phyloP scores from a whole-genome alignment of 2,888 invertebrate species.

The Drosophila gaucha region DNA sequence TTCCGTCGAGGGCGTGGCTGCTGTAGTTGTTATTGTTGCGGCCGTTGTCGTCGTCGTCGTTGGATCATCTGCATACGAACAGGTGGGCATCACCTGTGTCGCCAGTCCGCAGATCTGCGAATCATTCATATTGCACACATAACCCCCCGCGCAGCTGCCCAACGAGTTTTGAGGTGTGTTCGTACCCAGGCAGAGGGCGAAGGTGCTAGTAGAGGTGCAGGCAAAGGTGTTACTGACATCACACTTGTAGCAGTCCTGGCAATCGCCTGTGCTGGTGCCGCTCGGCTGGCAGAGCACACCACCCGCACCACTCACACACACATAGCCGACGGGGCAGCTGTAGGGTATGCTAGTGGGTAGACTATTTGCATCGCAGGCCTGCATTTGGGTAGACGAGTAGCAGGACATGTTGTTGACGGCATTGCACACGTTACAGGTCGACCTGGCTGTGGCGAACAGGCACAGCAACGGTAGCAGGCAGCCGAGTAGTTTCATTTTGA shows the following conservation, averaged over 20 bases:
- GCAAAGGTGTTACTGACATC: constrained; percentile 68
- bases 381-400: constrained; percentile 65
- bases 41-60: constrained; percentile 18
- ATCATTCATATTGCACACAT: constrained; percentile 69
- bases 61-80: constrained; percentile 53
- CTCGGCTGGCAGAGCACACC: constrained; percentile 64
- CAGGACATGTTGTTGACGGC: constrained; percentile 65
- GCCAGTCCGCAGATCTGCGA: constrained; percentile 55
- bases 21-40: constrained; percentile 21
- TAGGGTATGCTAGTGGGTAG: constrained; percentile 48
- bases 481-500: constrained; percentile 17
- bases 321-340: constrained; percentile 61
- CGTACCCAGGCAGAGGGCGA: constrained; percentile 74
- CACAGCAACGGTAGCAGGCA: constrained; percentile 22
- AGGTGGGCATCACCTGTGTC: constrained; percentile 55
- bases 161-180: constrained; percentile 42
- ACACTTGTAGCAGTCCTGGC: constrained; percentile 74
- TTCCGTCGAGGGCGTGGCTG: constrained; percentile 35
- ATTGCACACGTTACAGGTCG: constrained; percentile 72
- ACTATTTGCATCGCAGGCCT: constrained; percentile 61
- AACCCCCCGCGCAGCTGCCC: constrained; percentile 61
- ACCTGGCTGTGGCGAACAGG: constrained; percentile 29
- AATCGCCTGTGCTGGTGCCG: constrained; percentile 41
- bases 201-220: constrained; percentile 69
- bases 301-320: constrained; percentile 56